These are phyloP conservation scores for Phylloscopus whistleri DNA, from an alignment of 2,113 vertebrate genomes.

Conservation along the genomic window DNA sequence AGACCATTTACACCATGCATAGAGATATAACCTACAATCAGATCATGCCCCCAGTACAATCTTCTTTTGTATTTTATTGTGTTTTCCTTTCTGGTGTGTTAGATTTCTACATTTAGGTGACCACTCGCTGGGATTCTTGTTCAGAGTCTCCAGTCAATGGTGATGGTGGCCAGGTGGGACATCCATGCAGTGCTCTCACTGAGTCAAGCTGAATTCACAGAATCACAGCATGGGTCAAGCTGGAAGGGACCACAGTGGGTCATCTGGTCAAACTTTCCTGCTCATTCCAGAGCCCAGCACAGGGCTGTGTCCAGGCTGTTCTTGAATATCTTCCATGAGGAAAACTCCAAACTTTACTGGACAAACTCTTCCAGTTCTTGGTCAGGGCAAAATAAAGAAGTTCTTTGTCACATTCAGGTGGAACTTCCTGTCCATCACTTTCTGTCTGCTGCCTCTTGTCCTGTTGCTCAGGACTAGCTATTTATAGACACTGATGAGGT, in stretches of 20 bases:
- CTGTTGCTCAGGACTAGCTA: background rate
- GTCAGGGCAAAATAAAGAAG: background rate
- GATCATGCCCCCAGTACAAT: background rate
- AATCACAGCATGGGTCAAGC: background rate
- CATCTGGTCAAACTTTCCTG: background rate
- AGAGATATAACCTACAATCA: background rate
- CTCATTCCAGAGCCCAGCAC: background rate
- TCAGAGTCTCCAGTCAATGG: background rate
- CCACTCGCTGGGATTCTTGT: background rate
- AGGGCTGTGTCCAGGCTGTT: background rate
- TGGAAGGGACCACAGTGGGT: background rate
- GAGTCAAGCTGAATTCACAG: background rate
- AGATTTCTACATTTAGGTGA: background rate
- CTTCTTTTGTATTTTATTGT: background rate
- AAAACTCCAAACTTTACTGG: background rate
- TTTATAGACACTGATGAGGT: background rate
- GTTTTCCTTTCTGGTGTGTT: background rate
- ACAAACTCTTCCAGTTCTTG: background rate
- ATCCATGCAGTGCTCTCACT: background rate
- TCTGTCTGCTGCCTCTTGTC: background rate
- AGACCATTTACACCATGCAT: background rate
- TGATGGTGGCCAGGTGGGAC: rapidly evolving
- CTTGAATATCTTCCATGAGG: background rate
- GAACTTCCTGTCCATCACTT: background rate
- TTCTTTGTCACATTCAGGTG: background rate